Evolutionary conservation across 2,113 vertebrate genomes (phyloP).

Genomic region (Mirounga angustirostris): DNA sequence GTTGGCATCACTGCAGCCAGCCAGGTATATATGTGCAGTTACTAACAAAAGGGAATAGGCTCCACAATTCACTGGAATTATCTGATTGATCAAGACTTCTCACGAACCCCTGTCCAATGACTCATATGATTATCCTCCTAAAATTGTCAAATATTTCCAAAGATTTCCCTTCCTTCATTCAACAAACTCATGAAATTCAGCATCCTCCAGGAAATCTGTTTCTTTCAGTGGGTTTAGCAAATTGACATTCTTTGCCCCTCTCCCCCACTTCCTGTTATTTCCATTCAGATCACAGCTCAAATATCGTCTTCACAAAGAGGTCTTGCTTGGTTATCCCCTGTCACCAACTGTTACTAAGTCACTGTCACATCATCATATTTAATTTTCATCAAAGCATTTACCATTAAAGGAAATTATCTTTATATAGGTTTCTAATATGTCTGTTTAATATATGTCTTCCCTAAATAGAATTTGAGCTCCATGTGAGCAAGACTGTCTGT

Average conservation of each 20-base stretch:
- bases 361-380: neutral
- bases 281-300: neutral
- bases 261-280: neutral
- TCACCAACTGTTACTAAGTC: neutral
- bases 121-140: neutral
- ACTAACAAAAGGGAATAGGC: neutral
- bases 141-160: neutral
- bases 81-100: neutral
- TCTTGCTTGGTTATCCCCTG: neutral
- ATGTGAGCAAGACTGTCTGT: neutral
- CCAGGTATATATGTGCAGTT: neutral
- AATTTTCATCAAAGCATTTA: neutral
- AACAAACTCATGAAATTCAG: constrained; percentile 6
- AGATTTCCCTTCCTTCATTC: neutral
- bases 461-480: neutral
- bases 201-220: neutral
- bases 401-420: neutral
- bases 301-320: neutral
- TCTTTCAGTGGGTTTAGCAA: neutral
- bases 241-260: neutral
- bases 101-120: neutral
- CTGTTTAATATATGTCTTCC: neutral
- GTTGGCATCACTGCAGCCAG: neutral
- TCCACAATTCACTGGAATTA: neutral
- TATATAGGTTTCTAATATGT: neutral